phyloP scores from a whole-genome alignment of 2,113 vertebrate species.

The Ammospiza nelsoni region DNA sequence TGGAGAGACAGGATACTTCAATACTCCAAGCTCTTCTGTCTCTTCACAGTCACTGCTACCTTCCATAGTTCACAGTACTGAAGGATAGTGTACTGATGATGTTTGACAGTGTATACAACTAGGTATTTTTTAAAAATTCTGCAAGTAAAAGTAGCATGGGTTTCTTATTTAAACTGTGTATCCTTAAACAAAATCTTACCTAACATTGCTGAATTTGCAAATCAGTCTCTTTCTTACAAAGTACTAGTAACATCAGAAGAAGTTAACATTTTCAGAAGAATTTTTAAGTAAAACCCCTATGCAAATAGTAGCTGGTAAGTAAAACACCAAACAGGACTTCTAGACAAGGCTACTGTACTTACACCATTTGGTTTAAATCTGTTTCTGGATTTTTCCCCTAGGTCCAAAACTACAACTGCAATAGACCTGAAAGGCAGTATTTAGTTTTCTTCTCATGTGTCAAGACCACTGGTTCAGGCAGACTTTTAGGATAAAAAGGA shows the following conservation, averaged over 20 bases:
- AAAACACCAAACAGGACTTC: not conserved
- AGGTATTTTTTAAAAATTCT: accelerated
- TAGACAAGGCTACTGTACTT: not conserved
- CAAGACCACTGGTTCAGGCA: not conserved
- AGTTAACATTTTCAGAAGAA: not conserved
- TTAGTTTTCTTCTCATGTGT: not conserved
- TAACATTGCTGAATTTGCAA: not conserved
- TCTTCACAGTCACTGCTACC: not conserved
- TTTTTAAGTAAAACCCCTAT: not conserved
- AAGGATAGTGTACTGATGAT: not conserved
- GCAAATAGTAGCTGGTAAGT: not conserved
- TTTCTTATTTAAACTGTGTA: not conserved
- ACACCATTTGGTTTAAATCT: not conserved
- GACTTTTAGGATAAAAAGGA: not conserved
- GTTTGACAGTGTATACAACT: not conserved
- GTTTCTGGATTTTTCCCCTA: not conserved
- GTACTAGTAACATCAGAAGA: not conserved
- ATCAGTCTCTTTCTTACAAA: not conserved
- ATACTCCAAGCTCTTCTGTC: not conserved
- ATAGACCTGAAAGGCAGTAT: not conserved
- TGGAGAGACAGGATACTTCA: not conserved
- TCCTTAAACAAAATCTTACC: not conserved
- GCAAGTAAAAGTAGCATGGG: not conserved
- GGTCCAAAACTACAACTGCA: not conserved
- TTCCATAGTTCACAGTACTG: not conserved